phyloP scores from a whole-genome alignment of 2,113 vertebrate genomes.

The Danionella cerebrum region DNA sequence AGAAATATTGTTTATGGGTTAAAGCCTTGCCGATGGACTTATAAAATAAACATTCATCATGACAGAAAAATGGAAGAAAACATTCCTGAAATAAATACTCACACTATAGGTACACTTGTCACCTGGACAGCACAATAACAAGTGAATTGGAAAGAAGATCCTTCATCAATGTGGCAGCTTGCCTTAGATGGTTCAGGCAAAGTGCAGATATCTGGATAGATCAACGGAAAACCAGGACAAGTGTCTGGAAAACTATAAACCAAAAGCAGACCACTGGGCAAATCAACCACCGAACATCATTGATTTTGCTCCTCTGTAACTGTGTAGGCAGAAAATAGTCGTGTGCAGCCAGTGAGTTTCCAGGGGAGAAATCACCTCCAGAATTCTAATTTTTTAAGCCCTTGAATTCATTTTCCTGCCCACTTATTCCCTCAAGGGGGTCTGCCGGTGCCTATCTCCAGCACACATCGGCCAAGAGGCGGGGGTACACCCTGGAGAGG shows the following conservation, averaged over 20 bases:
- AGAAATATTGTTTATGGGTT: conserved; percentile 93
- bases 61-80: conserved; percentile 98
- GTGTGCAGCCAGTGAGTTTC: no score
- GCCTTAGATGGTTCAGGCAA: conserved; percentile 29
- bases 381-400: no score
- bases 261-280: conserved; percentile 25
- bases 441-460: no score
- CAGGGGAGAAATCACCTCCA: no score
- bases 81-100: conserved; percentile 86
- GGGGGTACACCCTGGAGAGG: no score
- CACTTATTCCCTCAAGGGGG: no score
- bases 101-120: conserved; percentile 81
- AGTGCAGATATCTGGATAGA: background rate
- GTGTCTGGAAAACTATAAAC: conserved; percentile 33
- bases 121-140: conserved; percentile 77
- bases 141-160: conserved; percentile 71
- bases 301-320: no score
- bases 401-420: no score
- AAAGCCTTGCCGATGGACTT: conserved; percentile 72
- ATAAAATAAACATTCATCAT: conserved; percentile 83
- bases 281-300: conserved; percentile 7
- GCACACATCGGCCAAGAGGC: no score
- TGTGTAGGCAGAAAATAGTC: no score
- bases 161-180: conserved; percentile 66
- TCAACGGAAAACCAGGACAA: background rate